Evolutionary conservation across 2,888 invertebrate species (phyloP), one percentile per base, ranked within the genome.

Genomic region (Drosophila quasianomalipes): DNA sequence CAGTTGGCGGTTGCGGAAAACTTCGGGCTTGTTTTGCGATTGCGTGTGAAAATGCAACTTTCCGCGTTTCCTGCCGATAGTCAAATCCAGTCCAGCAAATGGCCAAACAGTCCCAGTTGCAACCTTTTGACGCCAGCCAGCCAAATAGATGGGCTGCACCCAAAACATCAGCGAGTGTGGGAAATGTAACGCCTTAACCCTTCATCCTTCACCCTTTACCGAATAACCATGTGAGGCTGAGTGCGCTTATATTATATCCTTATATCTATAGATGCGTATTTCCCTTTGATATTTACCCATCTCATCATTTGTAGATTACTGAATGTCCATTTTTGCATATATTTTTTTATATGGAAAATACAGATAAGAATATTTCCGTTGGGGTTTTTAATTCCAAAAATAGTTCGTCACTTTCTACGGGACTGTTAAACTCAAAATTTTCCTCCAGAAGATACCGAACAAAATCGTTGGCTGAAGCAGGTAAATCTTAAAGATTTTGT

Each of bases 41-140:
- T 89, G 85, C 88, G 90, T 88, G 85, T 85, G 88, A 88, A 83
- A 87, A 87, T 87, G 72, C 87, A 82, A 84, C 84, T 35, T 55
- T 66, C 47, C 74, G n/a, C 61, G 39, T 49, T 68, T 73, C 63
- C 57, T 61, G 64, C 12, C 74, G 79, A 76, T 68, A 65, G 69
- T 69, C 76, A 74, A 79, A 77, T 69, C 70, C 70, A 62, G 47
- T 44, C 19, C n/a, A 22, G 39, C 66, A 33, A 75, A 61, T 54
- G 60, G 63, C 60, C 79, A 70, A 80, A 22, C 49, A 75, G 60
- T 70, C 61, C 62, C 51, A 35, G 53, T 49, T 58, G 63, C 63
- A 76, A 28, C 68, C 74, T 62, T 74, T 62, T 64, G 70, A 74
- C 79, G 69, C 69, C 58, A 61, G 69, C 69, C 58, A 61, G 30